These are phyloP conservation scores for Mimumesa dahlbomi DNA, from an alignment of 2,888 invertebrate genomes.

Conservation along the genomic window DNA sequence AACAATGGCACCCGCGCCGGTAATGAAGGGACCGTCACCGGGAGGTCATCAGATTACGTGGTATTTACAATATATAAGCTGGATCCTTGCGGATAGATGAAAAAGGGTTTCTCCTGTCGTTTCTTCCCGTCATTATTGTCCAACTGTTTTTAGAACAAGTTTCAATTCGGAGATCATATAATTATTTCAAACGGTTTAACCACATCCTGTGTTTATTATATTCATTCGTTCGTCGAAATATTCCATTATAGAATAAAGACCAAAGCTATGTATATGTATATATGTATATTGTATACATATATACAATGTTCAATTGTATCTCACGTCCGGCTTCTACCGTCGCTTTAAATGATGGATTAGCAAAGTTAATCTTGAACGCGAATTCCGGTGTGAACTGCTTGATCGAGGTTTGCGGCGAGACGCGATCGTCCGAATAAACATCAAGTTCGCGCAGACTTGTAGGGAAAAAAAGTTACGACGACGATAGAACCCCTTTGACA, in stretches of 20 bases:
- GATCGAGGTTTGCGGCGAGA: conserved; percentile 42
- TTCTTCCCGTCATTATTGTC: conserved; percentile 30
- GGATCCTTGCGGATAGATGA: conserved; percentile 49
- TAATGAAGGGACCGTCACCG: conserved; percentile 72
- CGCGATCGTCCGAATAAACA: conserved; percentile 58
- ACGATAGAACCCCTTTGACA: conserved; percentile 57
- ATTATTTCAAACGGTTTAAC: too few species aligned
- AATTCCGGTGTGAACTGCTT: conserved; percentile 30
- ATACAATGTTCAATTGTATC: too few species aligned
- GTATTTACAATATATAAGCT: conserved; percentile 73
- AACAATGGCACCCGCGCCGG: conserved; percentile 74
- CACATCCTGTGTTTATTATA: too few species aligned
- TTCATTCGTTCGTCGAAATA: too few species aligned
- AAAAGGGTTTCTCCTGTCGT: conserved; percentile 11
- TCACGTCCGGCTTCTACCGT: too few species aligned
- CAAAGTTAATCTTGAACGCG: conserved; percentile 6
- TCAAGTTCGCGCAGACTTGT: conserved; percentile 26
- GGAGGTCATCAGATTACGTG: conserved; percentile 73
- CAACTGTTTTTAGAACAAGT: too few species aligned
- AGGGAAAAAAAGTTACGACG: conserved; percentile 30
- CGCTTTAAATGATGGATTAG: too few species aligned
- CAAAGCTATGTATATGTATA: too few species aligned
- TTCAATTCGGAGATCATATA: too few species aligned
- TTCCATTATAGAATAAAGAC: too few species aligned
- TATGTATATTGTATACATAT: too few species aligned